Conservation (phyloP, 1,140 invertebrate species). For the Zophobas atratus region DNA sequence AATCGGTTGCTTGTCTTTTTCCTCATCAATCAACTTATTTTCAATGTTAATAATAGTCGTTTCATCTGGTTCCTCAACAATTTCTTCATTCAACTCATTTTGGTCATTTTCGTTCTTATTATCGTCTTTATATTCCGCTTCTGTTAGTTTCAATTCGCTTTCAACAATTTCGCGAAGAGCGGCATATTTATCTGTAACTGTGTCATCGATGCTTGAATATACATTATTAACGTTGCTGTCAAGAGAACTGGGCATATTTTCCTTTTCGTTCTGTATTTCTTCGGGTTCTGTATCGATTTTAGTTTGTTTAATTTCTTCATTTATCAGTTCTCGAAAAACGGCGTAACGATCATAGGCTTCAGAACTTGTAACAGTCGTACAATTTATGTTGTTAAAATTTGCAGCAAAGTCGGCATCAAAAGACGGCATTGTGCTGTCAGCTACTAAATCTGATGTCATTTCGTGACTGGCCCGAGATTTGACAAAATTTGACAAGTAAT, state of each 20-base stretch:
- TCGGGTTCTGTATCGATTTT: constrained; percentile 68
- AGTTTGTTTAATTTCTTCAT: constrained; percentile 75
- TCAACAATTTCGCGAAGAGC: constrained; percentile 79
- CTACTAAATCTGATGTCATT: constrained; percentile 53
- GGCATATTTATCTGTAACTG: constrained; percentile 76
- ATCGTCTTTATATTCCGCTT: constrained; percentile 56
- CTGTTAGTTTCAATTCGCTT: constrained; percentile 63
- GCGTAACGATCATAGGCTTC: constrained; percentile 83
- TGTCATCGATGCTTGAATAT: constrained; percentile 20
- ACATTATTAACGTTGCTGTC: constrained; percentile 59
- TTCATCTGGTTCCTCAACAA: constrained; percentile 48
- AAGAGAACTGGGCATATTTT: constrained; percentile 60
- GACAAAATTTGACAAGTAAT: constrained; percentile 80
- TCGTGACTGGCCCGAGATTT: constrained; percentile 68
- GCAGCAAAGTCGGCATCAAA: constrained; percentile 76
- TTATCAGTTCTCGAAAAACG: constrained; percentile 86
- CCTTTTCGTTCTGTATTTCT: constrained; percentile 66
- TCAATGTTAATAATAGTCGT: constrained; percentile 63
- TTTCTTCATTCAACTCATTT: constrained; percentile 52
- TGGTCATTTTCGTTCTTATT: constrained; percentile 68
- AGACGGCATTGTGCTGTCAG: constrained; percentile 60
- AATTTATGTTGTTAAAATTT: constrained; percentile 76
- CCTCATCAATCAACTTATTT: constrained; percentile 58
- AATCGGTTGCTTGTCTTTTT: constrained; percentile 43
- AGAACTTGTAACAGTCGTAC: constrained; percentile 50